Percentiles rank a stretch among this genome's conserved stretches.
These are phyloP conservation scores for Drymonia ruficornis DNA, from an alignment of 2,888 invertebrate species.

Conservation along the genomic window DNA sequence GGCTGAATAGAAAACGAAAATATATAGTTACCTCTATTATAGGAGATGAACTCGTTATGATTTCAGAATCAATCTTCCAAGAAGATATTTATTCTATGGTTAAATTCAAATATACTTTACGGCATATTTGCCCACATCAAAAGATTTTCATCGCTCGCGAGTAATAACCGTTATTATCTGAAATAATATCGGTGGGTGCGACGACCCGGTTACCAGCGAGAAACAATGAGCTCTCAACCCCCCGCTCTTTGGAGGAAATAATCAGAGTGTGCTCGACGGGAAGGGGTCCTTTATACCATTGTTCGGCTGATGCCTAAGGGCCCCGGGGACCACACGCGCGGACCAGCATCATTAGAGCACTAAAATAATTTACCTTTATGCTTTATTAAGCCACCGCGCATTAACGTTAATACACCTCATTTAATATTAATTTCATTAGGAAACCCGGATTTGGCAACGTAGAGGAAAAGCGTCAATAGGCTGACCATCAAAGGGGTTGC, in stretches of 20 bases:
- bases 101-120: constrained; percentile 3
- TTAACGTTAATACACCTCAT: constrained; percentile 30
- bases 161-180: constrained; percentile 28
- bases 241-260: constrained; percentile 59
- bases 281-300: constrained; percentile 55
- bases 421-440: constrained; percentile 39
- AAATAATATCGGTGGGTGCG: constrained; percentile 40
- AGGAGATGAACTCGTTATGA: too few relatives aligned
- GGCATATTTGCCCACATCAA: constrained; percentile 28
- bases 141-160: constrained; percentile 25
- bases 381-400: constrained; percentile 31
- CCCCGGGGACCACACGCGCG: constrained; percentile 49
- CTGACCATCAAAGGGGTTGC: neutral
- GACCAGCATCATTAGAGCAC: constrained; percentile 58
- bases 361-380: constrained; percentile 63
- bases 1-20: too few relatives aligned
- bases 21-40: too few relatives aligned
- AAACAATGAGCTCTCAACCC: constrained; percentile 62
- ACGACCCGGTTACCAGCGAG: constrained; percentile 58
- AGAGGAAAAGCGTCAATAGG: neutral
- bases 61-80: too few relatives aligned
- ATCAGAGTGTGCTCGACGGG: constrained; percentile 59
- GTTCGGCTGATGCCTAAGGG: constrained; percentile 41
- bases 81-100: too few relatives aligned
- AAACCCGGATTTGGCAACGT: constrained; percentile 3